Conservation (phyloP, 2,888 invertebrate genomes). For the Cheilosia scutellata region DNA sequence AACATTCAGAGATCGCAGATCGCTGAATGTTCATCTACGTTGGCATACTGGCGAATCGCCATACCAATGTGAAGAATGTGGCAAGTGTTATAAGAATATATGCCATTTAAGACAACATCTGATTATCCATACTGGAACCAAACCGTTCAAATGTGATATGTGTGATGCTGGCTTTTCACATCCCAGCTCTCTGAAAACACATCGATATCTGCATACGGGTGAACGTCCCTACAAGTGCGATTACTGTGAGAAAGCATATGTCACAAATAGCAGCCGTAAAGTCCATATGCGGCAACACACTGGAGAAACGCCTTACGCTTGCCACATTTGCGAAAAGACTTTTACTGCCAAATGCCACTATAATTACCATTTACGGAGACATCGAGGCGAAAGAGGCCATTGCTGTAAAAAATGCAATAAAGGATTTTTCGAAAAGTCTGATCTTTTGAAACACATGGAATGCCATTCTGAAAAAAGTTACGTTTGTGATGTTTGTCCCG, state of each 20-base stretch:
- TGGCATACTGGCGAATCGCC: conserved; percentile 61
- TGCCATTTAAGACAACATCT: conserved; percentile 57
- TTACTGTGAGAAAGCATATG: conserved; percentile 80
- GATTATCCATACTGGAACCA: conserved; percentile 62
- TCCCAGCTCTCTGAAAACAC: conserved; percentile 62
- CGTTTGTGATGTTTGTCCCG: conserved; percentile 80
- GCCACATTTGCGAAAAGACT: conserved; percentile 54
- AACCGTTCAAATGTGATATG: conserved; percentile 60
- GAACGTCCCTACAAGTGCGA: conserved; percentile 79
- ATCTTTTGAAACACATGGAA: conserved; percentile 80
- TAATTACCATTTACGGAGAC: conserved; percentile 80
- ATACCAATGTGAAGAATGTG: conserved; percentile 67
- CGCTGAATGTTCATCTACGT: conserved; percentile 53
- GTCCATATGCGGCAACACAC: conserved; percentile 66
- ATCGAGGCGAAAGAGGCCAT: conserved; percentile 79
- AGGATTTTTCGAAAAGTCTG: conserved; percentile 81
- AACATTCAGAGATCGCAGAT: conserved; percentile 54
- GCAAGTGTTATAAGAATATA: conserved; percentile 65
- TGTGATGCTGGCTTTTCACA: conserved; percentile 66
- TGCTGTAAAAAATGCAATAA: conserved; percentile 80
- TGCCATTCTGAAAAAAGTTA: conserved; percentile 81
- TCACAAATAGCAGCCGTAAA: conserved; percentile 82
- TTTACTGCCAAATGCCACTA: conserved; percentile 61
- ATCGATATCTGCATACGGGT: conserved; percentile 62
- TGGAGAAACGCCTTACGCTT: conserved; percentile 60